Evolutionary conservation across 2,888 invertebrate species (phyloP), one percentile per base, ranked within the genome.

Genomic region (Ligdia adustata): DNA sequence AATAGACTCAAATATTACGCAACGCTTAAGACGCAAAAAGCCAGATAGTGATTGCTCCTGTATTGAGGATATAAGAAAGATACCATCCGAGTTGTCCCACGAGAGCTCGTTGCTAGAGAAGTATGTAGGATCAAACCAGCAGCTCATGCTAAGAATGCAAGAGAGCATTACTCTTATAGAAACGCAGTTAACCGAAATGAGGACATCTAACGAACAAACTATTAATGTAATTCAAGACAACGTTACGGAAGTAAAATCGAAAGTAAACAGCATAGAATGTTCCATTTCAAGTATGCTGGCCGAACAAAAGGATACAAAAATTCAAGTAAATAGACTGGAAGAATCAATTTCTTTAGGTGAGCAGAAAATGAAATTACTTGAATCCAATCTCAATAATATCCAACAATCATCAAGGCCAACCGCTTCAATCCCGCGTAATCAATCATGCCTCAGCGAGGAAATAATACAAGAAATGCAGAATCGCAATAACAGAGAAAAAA

Each of bases 401-500:
- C 38, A 33, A 9, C 9, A 20, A 1, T 12, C 9, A 26, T 14
- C 16, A 26, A 20, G 16, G 16, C 5, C 3, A 16, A 7, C 13
- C 12, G 6, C 27, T 5, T 38, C 12, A 26, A 2, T n/a, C 9
- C 3, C 13, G 18, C 1, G 14, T 24, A n/a, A n/a, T 16, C 27
- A 27, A 27, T 3, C 9, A n/a, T 15, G 6, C 16, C n/a, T 16
- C 6, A 11, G 28, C 9, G 48, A 48, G 11, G 12, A 38, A 20
- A 24, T 42, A 0, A 28, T 48, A 9, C 26, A 22, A 11, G 49
- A 43, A 16, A 5, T 34, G 2, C 20, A 46, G 1, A 16, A 40
- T 5, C 29, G 35, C 2, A 22, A 16, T 5, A 15, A 35, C n/a
- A 22, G 46, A 7, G 31, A 57, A 62, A 59, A 52, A 60, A 67